phyloP scores from a whole-genome alignment of 2,113 vertebrate species.

The Solea senegalensis region DNA sequence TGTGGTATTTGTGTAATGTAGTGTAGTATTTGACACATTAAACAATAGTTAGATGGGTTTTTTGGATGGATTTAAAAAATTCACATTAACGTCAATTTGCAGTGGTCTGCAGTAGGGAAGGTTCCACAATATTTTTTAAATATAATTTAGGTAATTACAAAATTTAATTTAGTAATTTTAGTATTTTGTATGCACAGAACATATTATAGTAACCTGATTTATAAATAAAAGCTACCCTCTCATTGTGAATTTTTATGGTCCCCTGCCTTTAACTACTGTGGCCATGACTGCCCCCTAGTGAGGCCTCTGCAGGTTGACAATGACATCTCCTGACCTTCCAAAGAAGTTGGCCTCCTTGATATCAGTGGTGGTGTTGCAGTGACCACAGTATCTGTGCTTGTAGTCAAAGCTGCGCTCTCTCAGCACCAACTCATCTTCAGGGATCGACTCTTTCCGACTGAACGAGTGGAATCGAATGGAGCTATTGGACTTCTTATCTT shows the following conservation, averaged over 20 bases:
- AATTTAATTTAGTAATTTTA: no score
- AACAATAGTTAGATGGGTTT: no score
- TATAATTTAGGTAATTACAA: no score
- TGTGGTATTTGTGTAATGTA: no score
- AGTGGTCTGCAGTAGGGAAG: no score
- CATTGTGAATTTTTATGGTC: neutral
- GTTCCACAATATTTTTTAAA: no score
- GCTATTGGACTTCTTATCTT: conserved; percentile 90
- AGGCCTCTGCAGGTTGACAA: neutral
- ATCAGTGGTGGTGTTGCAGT: conserved; percentile 98
- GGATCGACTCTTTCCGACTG: conserved; percentile 93
- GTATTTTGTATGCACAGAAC: no score
- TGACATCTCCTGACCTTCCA: conserved; percentile 86
- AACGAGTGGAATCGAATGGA: conserved; percentile 90
- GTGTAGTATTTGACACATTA: no score
- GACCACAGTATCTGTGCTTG: conserved; percentile 97
- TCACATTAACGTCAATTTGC: no score
- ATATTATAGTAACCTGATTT: neutral
- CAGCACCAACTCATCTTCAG: conserved; percentile 92
- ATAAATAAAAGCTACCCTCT: neutral
- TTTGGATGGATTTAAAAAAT: no score
- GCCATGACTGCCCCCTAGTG: conserved; percentile 37
- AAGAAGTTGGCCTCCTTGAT: conserved; percentile 99
- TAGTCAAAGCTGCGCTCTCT: conserved; percentile 96
- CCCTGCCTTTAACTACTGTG: neutral